A percentile compares a stretch with the other conserved stretches of the same genome.
These are phyloP conservation scores for Leptinotarsa tumamoca DNA, from an alignment of 2,888 invertebrate genomes.

Conservation along the genomic window DNA sequence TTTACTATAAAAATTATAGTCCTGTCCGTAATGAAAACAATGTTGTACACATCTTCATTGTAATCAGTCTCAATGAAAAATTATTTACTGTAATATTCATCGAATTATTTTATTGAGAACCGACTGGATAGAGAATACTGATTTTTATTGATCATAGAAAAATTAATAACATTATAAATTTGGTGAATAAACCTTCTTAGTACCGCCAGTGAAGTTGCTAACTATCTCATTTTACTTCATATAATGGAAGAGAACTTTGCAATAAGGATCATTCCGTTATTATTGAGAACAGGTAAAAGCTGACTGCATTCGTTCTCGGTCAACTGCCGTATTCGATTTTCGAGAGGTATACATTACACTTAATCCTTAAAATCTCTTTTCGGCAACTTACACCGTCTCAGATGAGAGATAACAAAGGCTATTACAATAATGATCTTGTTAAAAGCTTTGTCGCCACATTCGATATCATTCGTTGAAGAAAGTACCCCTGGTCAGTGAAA, in stretches of 20 bases:
- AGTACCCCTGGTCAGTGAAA: neutral
- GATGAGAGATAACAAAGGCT: constrained; percentile 42
- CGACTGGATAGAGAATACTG: too few relatives aligned
- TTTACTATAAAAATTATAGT: too few relatives aligned
- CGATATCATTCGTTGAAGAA: neutral
- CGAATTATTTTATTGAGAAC: too few relatives aligned
- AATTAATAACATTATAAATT: too few relatives aligned
- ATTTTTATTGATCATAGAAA: too few relatives aligned
- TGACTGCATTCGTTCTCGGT: neutral
- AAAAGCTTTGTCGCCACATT: constrained; percentile 30
- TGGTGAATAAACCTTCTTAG: too few relatives aligned
- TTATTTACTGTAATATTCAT: too few relatives aligned
- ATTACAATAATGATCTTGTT: constrained; percentile 47
- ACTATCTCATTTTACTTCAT: too few relatives aligned
- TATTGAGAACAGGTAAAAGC: constrained; percentile 12
- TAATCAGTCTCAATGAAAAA: too few relatives aligned
- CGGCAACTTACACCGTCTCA: constrained; percentile 34
- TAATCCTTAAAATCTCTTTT: constrained; percentile 38
- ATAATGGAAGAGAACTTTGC: neutral
- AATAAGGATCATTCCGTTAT: neutral
- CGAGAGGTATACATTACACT: constrained; percentile 37
- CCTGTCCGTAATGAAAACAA: too few relatives aligned
- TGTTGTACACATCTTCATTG: too few relatives aligned
- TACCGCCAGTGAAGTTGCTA: too few relatives aligned
- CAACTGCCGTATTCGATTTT: constrained; percentile 12